Percentiles rank a stretch among this genome's conserved stretches.
These are phyloP conservation scores for Drosophila formosana DNA, from an alignment of 2,888 invertebrate genomes.

Conservation along the genomic window DNA sequence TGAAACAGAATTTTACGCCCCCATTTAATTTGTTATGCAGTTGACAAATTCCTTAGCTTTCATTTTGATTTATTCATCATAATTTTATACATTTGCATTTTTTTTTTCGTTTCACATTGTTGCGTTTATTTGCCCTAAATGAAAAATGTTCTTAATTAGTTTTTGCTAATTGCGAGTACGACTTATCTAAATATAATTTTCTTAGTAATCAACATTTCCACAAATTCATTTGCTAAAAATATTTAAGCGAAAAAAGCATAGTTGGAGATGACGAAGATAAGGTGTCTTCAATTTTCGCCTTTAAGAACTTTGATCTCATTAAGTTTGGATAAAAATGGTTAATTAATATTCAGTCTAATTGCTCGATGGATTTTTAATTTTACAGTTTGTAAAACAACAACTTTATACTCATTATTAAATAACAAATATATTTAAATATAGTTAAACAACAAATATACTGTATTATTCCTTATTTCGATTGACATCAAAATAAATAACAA, in stretches of 20 bases:
- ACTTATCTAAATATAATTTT: conserved; percentile 31
- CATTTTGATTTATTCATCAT: conserved; percentile 40
- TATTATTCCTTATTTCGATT: neutral
- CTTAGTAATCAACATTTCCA: conserved; percentile 36
- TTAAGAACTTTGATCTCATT: neutral
- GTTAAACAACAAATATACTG: neutral
- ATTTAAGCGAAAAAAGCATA: neutral
- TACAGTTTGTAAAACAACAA: too few species aligned
- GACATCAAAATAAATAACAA: neutral
- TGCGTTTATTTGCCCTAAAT: conserved; percentile 16
- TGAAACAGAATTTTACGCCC: conserved; percentile 53
- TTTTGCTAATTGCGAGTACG: conserved; percentile 52
- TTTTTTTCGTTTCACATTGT: conserved; percentile 18
- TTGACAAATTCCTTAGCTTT: conserved; percentile 27
- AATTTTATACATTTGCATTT: neutral
- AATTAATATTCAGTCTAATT: too few species aligned
- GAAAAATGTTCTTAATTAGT: conserved; percentile 52
- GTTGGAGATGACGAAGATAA: neutral
- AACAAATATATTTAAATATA: too few species aligned
- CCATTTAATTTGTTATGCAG: conserved; percentile 28
- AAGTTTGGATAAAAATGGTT: too few species aligned
- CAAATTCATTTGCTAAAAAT: conserved; percentile 8
- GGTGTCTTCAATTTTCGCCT: neutral
- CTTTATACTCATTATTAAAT: too few species aligned
- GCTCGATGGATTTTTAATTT: too few species aligned